Evolutionary conservation across 2,797 vertebrate genomes (phyloP), one percentile per base, ranked within the genome.

Genomic region (Ptychobarbus kaznakovi): DNA sequence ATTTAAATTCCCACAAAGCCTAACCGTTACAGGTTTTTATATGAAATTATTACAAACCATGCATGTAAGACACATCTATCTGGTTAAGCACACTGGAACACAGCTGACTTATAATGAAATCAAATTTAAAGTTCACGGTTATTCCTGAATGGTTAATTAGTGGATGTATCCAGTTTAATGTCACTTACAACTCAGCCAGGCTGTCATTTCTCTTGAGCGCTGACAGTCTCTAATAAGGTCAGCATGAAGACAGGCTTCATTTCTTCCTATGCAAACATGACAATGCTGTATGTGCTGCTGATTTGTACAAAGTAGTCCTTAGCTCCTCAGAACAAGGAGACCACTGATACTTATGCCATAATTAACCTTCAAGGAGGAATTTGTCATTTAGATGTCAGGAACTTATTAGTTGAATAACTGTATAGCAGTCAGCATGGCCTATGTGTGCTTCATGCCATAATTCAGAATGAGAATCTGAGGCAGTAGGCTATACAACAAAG

Each of bases 321-420:
- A 51, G 61, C 44, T 49, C 10, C 42, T 68, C 38, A 51, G 80
- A 73, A 73, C 51, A 73, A 61, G 16, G 25, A 61, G 51, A 32
- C 35, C 28, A 28, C n/a, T 20, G 6, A n/a, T 61, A 58, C 80
- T 82, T 73, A 38, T 61, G 6, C 11, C 53, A 74, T 73, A 73
- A 82, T 82, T 82, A 74, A 74, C 69, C 81, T 73, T 58, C 40
- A 61, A 46, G 42, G 51, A 66, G 69, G 49, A 86, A 75, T 15
- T 35, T 85, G 84, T 42, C 68, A 66, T 40, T 49, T 80, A 68
- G 15, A 53, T 53, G 66, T 25, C 49, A 70, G 28, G 32, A 80
- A n/a, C 28, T 38, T 12, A 49, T 51, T 66, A 51, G 79, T 20
- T 68, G 63, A 80, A 68, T 51, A 68, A 68, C 28, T 20, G 18